Percentiles rank a stretch among this genome's conserved stretches.
Evolutionary conservation across 1,140 invertebrate genomes (phyloP).

Genomic region (Eriosoma lanigerum): DNA sequence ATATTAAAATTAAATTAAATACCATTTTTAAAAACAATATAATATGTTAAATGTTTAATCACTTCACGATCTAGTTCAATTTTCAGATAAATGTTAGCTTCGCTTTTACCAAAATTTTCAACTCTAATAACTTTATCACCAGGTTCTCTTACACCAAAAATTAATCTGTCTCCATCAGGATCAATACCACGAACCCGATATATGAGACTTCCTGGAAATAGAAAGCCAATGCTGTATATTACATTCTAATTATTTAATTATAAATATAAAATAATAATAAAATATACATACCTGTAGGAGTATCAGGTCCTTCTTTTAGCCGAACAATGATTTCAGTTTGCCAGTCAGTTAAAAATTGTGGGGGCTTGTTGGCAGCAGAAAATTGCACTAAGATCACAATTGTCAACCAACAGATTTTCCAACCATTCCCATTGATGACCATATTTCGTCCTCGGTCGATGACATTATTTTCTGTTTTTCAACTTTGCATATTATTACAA

Average conservation of each 20-base stretch:
- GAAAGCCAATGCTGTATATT: neutral
- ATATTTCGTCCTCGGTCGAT: constrained; percentile 39
- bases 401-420: constrained; percentile 7
- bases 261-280: neutral
- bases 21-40: neutral
- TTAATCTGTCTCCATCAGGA: constrained; percentile 79
- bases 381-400: constrained; percentile 2
- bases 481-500: constrained; percentile 14
- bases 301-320: constrained; percentile 82
- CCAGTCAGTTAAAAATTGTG: constrained; percentile 79
- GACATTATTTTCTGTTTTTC: constrained; percentile 38
- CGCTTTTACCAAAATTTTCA: constrained; percentile 74
- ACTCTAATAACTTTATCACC: constrained; percentile 82
- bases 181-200: constrained; percentile 79
- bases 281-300: constrained; percentile 74
- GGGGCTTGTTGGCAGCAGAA: constrained; percentile 68
- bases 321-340: constrained; percentile 86
- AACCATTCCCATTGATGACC: constrained; percentile 29
- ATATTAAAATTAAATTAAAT: neutral
- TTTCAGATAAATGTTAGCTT: constrained; percentile 84
- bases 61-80: constrained; percentile 89
- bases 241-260: neutral
- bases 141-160: constrained; percentile 77
- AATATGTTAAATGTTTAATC: constrained; percentile 53
- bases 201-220: constrained; percentile 74